A percentile compares a stretch with the other conserved stretches of the same genome.
These are phyloP conservation scores for Triplophysa siluroides DNA, from an alignment of 2,113 vertebrate genomes.

Conservation along the genomic window DNA sequence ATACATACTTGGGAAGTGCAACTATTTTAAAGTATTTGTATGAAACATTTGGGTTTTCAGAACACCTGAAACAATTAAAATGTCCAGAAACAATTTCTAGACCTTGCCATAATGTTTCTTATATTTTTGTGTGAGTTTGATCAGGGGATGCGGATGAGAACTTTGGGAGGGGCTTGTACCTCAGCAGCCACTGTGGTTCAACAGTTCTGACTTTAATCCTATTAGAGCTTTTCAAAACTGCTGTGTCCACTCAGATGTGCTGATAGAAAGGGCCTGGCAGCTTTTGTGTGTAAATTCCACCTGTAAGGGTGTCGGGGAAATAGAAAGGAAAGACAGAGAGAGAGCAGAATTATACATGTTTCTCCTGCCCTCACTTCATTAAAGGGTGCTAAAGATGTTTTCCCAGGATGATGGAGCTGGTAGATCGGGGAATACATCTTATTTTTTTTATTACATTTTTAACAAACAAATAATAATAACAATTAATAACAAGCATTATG, in stretches of 20 bases:
- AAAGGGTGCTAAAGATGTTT: not conserved
- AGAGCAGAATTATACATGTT: constrained; percentile 17
- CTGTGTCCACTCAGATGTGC: constrained; percentile 75
- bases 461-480: too few species aligned
- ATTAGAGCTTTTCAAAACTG: constrained; percentile 80
- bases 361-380: constrained; percentile 13
- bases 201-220: constrained; percentile 71
- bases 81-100: too few species aligned
- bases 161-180: constrained; percentile 10
- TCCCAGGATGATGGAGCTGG: not conserved
- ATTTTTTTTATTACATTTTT: too few species aligned
- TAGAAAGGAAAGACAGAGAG: constrained; percentile 4
- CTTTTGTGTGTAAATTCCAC: constrained; percentile 74
- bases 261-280: constrained; percentile 65
- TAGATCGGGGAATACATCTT: not conserved
- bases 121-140: not conserved
- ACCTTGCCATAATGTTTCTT: too few species aligned
- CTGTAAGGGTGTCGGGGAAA: constrained; percentile 15
- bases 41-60: too few species aligned
- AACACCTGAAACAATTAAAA: too few species aligned
- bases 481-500: too few species aligned
- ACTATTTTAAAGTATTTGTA: too few species aligned
- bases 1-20: too few species aligned
- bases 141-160: not conserved
- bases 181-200: constrained; percentile 32